phyloP scores from a whole-genome alignment of 2,113 vertebrate genomes.

The Cynocephalus volans region DNA sequence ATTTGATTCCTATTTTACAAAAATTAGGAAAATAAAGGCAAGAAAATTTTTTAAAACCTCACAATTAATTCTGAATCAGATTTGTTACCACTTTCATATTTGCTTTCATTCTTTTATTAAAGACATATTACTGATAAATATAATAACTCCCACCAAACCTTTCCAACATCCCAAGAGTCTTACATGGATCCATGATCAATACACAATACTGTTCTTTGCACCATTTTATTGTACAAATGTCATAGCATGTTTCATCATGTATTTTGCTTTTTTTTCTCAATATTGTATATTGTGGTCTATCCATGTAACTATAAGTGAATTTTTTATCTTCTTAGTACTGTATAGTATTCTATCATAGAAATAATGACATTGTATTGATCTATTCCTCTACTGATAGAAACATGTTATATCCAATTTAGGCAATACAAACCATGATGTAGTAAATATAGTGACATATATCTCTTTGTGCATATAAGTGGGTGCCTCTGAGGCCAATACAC shows the following conservation, averaged over 20 bases:
- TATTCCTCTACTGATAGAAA: background rate
- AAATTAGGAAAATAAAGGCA: slow-evolving; percentile 25
- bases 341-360: slow-evolving; percentile 2
- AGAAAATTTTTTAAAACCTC: background rate
- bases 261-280: slow-evolving; percentile 36
- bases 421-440: background rate
- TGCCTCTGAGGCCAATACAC: background rate
- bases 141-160: slow-evolving; percentile 46
- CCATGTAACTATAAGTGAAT: background rate
- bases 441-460: background rate
- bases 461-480: background rate
- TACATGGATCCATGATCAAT: slow-evolving; percentile 34
- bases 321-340: slow-evolving; percentile 32
- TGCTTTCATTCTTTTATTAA: slow-evolving; percentile 75
- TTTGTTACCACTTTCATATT: slow-evolving; percentile 20
- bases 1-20: background rate
- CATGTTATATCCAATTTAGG: slow-evolving; percentile 7
- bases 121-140: slow-evolving; percentile 73
- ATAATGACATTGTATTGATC: background rate
- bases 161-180: slow-evolving; percentile 42
- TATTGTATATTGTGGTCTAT: background rate
- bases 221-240: slow-evolving; percentile 49
- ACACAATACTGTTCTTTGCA: slow-evolving; percentile 42
- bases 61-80: slow-evolving; percentile 57
- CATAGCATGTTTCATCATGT: background rate